phyloP scores from a whole-genome alignment of 2,113 vertebrate genomes.

The Campylomormyrus numenius region DNA sequence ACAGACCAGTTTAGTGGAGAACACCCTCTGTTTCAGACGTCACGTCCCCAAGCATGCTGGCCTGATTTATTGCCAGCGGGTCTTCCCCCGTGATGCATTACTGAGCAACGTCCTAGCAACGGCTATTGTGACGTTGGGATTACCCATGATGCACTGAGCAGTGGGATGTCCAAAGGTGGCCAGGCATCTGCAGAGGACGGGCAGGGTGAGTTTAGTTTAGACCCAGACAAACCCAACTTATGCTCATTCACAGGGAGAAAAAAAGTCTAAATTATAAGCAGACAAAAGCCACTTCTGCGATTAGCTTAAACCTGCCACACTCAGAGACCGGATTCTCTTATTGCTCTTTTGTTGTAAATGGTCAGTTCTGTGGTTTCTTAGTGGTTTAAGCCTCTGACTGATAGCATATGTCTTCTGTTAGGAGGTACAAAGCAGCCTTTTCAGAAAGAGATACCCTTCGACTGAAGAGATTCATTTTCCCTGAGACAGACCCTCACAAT shows the following conservation, averaged over 20 bases:
- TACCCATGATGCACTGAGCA: constrained; percentile 46
- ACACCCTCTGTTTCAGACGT: not conserved
- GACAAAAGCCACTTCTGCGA: not conserved
- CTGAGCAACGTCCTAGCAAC: constrained; percentile 53
- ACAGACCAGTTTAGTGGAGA: not conserved
- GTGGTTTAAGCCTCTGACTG: not conserved
- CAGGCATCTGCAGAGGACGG: not conserved
- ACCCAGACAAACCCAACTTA: not conserved
- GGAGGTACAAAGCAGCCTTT: not conserved
- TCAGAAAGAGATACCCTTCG: not conserved
- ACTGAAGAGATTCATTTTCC: not conserved
- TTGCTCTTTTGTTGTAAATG: not conserved
- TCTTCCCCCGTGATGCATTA: constrained; percentile 40
- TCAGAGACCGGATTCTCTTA: not conserved
- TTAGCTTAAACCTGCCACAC: not conserved
- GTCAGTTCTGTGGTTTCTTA: not conserved
- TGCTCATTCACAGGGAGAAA: not conserved
- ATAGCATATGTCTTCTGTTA: not conserved
- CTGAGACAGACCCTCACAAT: not conserved
- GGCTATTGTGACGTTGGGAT: constrained; percentile 48
- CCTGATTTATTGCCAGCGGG: constrained; percentile 20
- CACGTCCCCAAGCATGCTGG: constrained; percentile 13
- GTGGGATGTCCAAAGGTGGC: constrained; percentile 8
- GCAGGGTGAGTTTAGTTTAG: not conserved
- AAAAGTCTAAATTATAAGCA: not conserved